These are phyloP conservation scores for Drosophila phalerata DNA, from an alignment of 2,888 invertebrate genomes.

Conservation along the genomic window DNA sequence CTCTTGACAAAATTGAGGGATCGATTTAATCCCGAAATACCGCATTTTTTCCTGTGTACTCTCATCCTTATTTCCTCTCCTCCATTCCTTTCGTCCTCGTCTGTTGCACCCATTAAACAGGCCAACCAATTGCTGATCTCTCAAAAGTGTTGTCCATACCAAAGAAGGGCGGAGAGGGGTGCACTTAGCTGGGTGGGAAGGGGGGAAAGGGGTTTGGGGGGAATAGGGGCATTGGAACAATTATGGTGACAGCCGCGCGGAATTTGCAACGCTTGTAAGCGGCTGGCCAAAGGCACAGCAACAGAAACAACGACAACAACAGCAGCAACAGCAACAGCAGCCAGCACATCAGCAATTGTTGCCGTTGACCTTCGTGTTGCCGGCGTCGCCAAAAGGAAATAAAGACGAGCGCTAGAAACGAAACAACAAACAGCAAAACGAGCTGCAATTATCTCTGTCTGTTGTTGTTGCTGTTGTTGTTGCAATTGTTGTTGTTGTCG, in stretches of 20 bases:
- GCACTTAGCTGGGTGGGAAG: constrained; percentile 1
- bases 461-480: constrained; percentile 31
- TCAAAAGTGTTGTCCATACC: constrained; percentile 52
- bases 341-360: constrained; percentile 44
- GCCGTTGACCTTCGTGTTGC: constrained; percentile 68
- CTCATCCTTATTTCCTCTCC: constrained; percentile 1
- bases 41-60: neutral
- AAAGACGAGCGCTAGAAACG: constrained; percentile 67
- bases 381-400: constrained; percentile 62
- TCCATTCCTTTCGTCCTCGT: constrained; percentile 7
- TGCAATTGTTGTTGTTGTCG: constrained; percentile 34
- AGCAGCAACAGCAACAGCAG: constrained; percentile 26
- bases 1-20: too few species aligned
- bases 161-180: neutral
- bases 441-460: constrained; percentile 68
- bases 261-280: constrained; percentile 78
- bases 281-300: constrained; percentile 71
- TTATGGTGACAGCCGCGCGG: constrained; percentile 78
- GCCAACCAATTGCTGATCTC: constrained; percentile 55
- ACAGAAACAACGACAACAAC: too few species aligned
- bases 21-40: neutral
- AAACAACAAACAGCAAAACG: constrained; percentile 50
- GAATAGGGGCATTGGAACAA: constrained; percentile 51
- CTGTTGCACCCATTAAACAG: constrained; percentile 69
- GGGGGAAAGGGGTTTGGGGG: too few species aligned